Evolutionary conservation across 2,888 invertebrate genomes (phyloP).

Genomic region (Autographa gamma): DNA sequence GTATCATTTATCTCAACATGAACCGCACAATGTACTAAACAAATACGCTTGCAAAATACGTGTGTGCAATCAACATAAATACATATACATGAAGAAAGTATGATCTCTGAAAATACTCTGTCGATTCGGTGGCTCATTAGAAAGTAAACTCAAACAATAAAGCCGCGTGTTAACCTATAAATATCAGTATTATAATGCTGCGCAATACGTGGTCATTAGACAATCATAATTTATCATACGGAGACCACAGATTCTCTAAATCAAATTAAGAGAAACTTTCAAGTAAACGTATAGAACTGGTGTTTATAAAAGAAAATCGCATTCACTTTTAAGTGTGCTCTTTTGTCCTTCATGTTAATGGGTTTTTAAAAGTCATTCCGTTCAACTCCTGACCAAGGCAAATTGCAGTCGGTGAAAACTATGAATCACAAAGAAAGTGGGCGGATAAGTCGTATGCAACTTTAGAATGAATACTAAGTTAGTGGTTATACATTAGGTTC

Average conservation of each 20-base stretch:
- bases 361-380: slow-evolving; percentile 6
- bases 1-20: slow-evolving; percentile 35
- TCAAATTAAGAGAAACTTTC: slow-evolving; percentile 25
- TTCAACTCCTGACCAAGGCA: slow-evolving; percentile 5
- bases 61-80: slow-evolving; percentile 51
- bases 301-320: background rate
- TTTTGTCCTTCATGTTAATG: slow-evolving; percentile 1
- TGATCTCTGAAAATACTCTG: slow-evolving; percentile 51
- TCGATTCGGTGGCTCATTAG: slow-evolving; percentile 52
- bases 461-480: slow-evolving; percentile 49
- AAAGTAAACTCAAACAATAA: slow-evolving; percentile 48
- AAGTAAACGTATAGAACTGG: background rate
- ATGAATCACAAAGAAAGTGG: slow-evolving; percentile 53
- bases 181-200: slow-evolving; percentile 34
- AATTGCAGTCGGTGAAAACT: slow-evolving; percentile 48
- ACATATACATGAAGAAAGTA: slow-evolving; percentile 55
- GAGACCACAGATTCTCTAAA: slow-evolving; percentile 30
- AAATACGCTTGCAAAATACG: slow-evolving; percentile 44
- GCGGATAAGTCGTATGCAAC: slow-evolving; percentile 48
- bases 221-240: slow-evolving; percentile 37
- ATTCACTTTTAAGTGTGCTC: background rate
- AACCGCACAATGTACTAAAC: slow-evolving; percentile 32
- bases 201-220: slow-evolving; percentile 32
- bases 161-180: slow-evolving; percentile 39
- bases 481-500: slow-evolving; percentile 20